Evolutionary conservation across 1,140 invertebrate genomes (phyloP), one percentile per base, ranked within the genome.

Genomic region (Fopius arisanus): DNA sequence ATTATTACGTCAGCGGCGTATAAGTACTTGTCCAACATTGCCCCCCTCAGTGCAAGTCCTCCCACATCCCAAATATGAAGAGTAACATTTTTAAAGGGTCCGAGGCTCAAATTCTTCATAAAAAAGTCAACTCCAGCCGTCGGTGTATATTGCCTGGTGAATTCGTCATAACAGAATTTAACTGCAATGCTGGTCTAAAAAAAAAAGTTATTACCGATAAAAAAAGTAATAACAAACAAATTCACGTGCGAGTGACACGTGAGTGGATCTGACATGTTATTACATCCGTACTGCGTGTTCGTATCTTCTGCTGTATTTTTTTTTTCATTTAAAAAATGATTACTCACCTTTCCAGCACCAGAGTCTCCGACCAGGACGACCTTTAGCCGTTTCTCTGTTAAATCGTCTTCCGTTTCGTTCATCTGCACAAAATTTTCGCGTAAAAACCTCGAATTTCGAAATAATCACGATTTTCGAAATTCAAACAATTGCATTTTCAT

Each of bases 11-110:
- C 90, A 59, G 93, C 92, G 72, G 91, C 92, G 84, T 92, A 95
- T 26, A 96, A 84, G 82, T 96, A 96, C 85, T 96, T 96, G 67
- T 92, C 90, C n/a, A 96, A 84, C 94, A 97, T 96, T 54, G 90
- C 87, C 10, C 93, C 93, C 63, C 89, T 89, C 16, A 95, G 82
- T 26, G 94, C 91, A 41, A 92, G 90, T 7, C 96, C 95, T 28
- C 94, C 94, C 66, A 97, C 91, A 83, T 97, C 96, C 90, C 95
- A 96, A 16, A 97, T 88, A 83, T 96, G 92, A 26, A 96, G 83
- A 54, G 91, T 92, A 19, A 93, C 90, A 81, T 93, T 90, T 78
- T 90, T 91, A 77, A 89, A 90, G 77, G 90, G 90, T 74, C 93
- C 92, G 75, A 96, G 83, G 70, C 90, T 88, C 67, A 94, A 86